A percentile compares a stretch with the other conserved stretches of the same genome.
These are phyloP conservation scores for Mythimna vitellina DNA, from an alignment of 2,888 invertebrate species.

Conservation along the genomic window DNA sequence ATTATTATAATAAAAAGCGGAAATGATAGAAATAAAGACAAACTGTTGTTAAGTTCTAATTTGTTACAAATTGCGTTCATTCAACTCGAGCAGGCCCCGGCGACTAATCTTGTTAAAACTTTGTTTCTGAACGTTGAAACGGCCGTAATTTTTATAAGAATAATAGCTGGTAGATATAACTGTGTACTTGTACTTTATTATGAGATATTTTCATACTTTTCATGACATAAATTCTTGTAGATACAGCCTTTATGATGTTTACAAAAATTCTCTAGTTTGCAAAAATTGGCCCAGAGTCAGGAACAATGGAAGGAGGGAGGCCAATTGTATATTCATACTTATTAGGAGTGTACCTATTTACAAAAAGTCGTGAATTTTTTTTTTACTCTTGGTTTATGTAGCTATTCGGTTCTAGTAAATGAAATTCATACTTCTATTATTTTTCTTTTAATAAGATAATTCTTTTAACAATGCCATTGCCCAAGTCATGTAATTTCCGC, in stretches of 20 bases:
- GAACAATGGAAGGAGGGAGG: too few relatives aligned
- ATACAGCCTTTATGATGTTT: neutral
- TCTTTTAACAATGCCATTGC: too few relatives aligned
- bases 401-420: too few relatives aligned
- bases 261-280: neutral
- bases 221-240: conserved; percentile 10
- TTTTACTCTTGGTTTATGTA: too few relatives aligned
- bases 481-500: too few relatives aligned
- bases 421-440: too few relatives aligned
- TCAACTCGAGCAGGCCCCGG: conserved; percentile 66
- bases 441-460: too few relatives aligned
- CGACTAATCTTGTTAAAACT: conserved; percentile 73
- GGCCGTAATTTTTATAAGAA: conserved; percentile 52
- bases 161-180: conserved; percentile 47
- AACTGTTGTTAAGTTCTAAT: conserved; percentile 68
- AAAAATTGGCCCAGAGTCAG: too few relatives aligned
- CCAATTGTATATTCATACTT: too few relatives aligned
- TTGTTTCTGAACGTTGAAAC: conserved; percentile 44
- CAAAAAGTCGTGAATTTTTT: too few relatives aligned
- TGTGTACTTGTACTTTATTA: conserved; percentile 34
- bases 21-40: conserved; percentile 64
- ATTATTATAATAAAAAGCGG: conserved; percentile 53
- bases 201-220: conserved; percentile 25
- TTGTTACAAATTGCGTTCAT: conserved; percentile 73
- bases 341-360: too few relatives aligned